Base-by-base conservation (phyloP, 2,888 invertebrate genomes). In the Kuschelorhynchus macadamiae region DNA sequence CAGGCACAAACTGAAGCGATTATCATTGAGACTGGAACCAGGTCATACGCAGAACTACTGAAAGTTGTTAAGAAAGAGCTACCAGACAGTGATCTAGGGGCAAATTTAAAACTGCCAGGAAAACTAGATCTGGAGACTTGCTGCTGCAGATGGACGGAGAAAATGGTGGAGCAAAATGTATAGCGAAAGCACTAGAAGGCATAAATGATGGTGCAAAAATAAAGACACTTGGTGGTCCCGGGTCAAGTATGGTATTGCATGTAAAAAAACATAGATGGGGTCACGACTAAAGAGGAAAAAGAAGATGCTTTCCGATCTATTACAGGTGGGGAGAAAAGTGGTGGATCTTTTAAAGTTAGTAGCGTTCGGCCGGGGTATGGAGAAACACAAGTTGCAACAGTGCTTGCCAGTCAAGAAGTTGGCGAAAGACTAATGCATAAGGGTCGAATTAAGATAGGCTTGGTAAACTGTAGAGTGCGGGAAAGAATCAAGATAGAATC, bases 391-490 rank as follows among this genome's bases (percentile, higher is more conserved):
- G 25, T 25, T 25, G 25, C 25, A 3, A 25, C 25, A 7, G 7
- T 25, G 7, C 3, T 25, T 3, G 25, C 7, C 25, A 7, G 25
- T 7, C 3, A 25, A 7, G 25, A 25, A 25, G 7, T 25, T 25
- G 25, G 25, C 25, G 7, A 7, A 3, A 25, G 25, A 25, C 3
- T 25, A 3, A 5, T 7, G 11, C n/a, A 36, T 3, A 30, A 21
- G 7, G 70, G 63, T 9, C 20, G 8, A 18, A 17, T 71, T 3
- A 56, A 21, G 42, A 57, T 69, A 5, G 66, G 62, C 8, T 41
- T 50, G 47, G 52, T 50, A 3, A 41, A 11, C 12, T 71, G 62
- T 39, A 50, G 7, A 7, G 39, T 66, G 9, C 49, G 57, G 21
- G 55, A 46, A 20, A 49, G 53, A 14, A 47, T 67, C 2, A 1